Evolutionary conservation across 2,888 invertebrate species (phyloP), one percentile per base, ranked within the genome.

Genomic region (Scotopteryx bipunctaria): DNA sequence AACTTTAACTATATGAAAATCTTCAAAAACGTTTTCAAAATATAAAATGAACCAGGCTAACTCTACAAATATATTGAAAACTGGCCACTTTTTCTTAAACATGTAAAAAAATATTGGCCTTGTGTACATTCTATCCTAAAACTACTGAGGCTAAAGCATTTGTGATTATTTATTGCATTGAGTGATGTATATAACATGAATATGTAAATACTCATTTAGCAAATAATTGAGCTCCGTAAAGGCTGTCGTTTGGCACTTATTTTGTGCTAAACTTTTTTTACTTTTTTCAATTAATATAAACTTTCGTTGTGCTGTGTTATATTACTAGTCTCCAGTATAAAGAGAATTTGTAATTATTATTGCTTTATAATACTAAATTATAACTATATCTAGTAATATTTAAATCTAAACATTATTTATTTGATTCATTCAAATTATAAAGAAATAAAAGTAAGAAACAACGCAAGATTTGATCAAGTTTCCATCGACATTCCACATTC

Each of bases 91-190:
- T 25, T 27, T 17, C n/a, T 11, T 21, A 45, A 42, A 19, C 5
- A 14, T 38, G 25, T 38, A 36, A 47, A 52, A 47, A 53, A 43
- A 53, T 37, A 32, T 31, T 35, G 21, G 19, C 43, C 35, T 40
- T 44, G 27, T 53, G 9, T 53, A 44, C 32, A 33, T 21, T 35
- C 36, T 47, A 14, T 16, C 3, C 27, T 41, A 51, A 9, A 37
- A 35, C 33, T 50, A 38, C 19, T 29, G 31, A 35, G 14, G 41
- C 29, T 48, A 41, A 23, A 41, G n/a, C 14, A 35, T 42, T 46
- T 46, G 46, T 57, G 38, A 57, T 57, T 15, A 17, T 19, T 51
- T 32, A 40, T 46, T 51, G 47, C 36, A 49, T 36, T 32, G 11
- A 2, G 40, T 53, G 43, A 50, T 50, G 37, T 38, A 50, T 50